Evolutionary conservation across 2,113 vertebrate genomes (phyloP), one percentile per base, ranked within the genome.

Genomic region (Nothobranchius furzeri): DNA sequence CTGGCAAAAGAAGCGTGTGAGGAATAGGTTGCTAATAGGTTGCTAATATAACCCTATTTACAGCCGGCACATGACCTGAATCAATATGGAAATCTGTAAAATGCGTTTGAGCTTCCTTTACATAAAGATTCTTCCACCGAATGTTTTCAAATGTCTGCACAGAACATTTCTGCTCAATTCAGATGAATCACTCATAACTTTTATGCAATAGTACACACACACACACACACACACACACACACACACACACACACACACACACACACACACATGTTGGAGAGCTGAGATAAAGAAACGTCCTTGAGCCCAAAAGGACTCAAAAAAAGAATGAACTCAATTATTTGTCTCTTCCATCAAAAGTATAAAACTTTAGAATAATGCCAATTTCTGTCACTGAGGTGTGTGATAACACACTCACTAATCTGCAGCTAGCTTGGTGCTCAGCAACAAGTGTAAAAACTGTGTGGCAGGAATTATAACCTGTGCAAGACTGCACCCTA

Each of bases 401-500:
- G 15, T 57, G 51, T 25, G 62, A 63, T 65, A 54, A 74, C 77
- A 69, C 4, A 69, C 4, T 7, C 53, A 64, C 77, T 42, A 73
- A 62, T 72, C 66, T 58, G 42, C 13, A 24, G 40, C 49, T 14
- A 4, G 10, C 9, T 5, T 2, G 4, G 3, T 12, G 11, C 30
- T 49, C 59, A 69, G 75, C 84, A 87, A 90, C 87, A 90, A 68
- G 82, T 87, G 80, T 35, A 20, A 20, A 47, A 40, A 35, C 4
- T 30, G 24, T 7, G 15, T 1, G 51, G 48, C 0, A 13, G 9
- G 43, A 30, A 12, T 53, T 42, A 73, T 69, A 35, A 17, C 30
- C 64, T 59, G 69, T 62, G 61, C 66, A 48, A 85, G 15, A 85
- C 77, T 83, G 82, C 85, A 15, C 85, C 85, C 91, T 86, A 67